These are phyloP conservation scores for Danaus plexippus DNA, from an alignment of 1,140 invertebrate species.

Conservation along the genomic window DNA sequence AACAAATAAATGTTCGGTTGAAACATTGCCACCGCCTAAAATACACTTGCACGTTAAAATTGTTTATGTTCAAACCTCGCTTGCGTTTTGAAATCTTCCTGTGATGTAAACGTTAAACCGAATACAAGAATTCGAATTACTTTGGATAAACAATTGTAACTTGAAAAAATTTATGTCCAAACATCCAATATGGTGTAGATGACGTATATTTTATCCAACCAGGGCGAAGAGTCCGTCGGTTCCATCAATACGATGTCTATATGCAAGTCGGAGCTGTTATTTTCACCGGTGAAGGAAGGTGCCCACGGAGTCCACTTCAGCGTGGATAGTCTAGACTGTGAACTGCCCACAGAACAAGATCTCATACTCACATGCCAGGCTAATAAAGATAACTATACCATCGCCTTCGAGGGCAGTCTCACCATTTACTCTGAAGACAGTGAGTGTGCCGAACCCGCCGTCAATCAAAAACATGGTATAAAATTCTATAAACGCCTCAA, in stretches of 20 bases:
- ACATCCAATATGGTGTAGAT: too few species aligned
- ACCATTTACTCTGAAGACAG: slow-evolving; percentile 89
- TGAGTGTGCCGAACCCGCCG: slow-evolving; percentile 60
- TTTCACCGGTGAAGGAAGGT: slow-evolving; percentile 91
- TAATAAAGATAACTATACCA: slow-evolving; percentile 95
- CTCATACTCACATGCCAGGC: slow-evolving; percentile 90
- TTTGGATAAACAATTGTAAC: background rate
- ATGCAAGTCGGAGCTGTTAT: slow-evolving; percentile 90
- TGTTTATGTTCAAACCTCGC: slow-evolving; percentile 59
- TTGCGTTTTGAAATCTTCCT: slow-evolving; percentile 55
- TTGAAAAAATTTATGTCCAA: background rate
- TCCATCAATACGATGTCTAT: slow-evolving; percentile 86
- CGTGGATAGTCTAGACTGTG: slow-evolving; percentile 92
- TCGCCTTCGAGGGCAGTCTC: slow-evolving; percentile 91
- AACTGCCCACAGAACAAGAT: slow-evolving; percentile 81
- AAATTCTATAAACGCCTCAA: slow-evolving; percentile 2
- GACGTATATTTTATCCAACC: slow-evolving; percentile 24
- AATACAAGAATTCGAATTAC: slow-evolving; percentile 3
- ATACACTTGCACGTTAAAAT: slow-evolving; percentile 31
- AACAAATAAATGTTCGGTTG: slow-evolving; percentile 9
- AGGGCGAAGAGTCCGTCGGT: slow-evolving; percentile 83
- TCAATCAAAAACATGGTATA: slow-evolving; percentile 67
- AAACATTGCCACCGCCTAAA: slow-evolving; percentile 15
- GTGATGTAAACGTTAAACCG: slow-evolving; percentile 21
- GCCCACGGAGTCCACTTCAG: slow-evolving; percentile 84